Percentiles rank a stretch among this genome's conserved stretches.
phyloP scores from a whole-genome alignment of 2,888 invertebrate genomes.

The Caenorhabditis imperialis region DNA sequence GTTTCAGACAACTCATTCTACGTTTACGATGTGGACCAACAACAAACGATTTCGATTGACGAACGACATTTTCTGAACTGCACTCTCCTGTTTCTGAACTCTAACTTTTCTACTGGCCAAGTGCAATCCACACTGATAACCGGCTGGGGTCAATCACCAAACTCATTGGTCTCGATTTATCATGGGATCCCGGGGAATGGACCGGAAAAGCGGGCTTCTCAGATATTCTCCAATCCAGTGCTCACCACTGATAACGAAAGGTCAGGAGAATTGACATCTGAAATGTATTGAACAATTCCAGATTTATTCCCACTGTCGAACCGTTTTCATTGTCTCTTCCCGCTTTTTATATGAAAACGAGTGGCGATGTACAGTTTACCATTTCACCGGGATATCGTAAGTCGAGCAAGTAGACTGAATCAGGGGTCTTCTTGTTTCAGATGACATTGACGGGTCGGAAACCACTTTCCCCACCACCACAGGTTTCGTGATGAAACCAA shows the following conservation, averaged over 20 bases:
- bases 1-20: conserved; percentile 27
- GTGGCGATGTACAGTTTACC: conserved; percentile 14
- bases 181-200: conserved; percentile 17
- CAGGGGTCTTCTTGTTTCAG: conserved; percentile 3
- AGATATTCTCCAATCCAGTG: conserved; percentile 28
- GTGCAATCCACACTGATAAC: conserved; percentile 1
- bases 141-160: conserved; percentile 17
- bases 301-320: conserved; percentile 18
- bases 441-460: conserved; percentile 6
- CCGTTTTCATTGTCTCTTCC: conserved; percentile 15
- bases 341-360: conserved; percentile 23
- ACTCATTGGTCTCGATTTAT: conserved; percentile 21
- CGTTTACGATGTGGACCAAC: conserved; percentile 22
- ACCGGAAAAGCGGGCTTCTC: conserved; percentile 5
- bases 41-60: conserved; percentile 7
- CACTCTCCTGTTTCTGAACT: conserved; percentile 27
- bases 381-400: conserved; percentile 11
- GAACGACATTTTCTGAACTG: conserved; percentile 14
- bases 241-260: conserved; percentile 1
- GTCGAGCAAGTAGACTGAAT: too few species aligned
- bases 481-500: conserved; percentile 29
- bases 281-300: not conserved
- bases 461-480: conserved; percentile 13
- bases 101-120: conserved; percentile 5
- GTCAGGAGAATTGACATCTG: not conserved